Base-by-base conservation (phyloP, 2,888 invertebrate genomes). In the Protula sp. region DNA sequence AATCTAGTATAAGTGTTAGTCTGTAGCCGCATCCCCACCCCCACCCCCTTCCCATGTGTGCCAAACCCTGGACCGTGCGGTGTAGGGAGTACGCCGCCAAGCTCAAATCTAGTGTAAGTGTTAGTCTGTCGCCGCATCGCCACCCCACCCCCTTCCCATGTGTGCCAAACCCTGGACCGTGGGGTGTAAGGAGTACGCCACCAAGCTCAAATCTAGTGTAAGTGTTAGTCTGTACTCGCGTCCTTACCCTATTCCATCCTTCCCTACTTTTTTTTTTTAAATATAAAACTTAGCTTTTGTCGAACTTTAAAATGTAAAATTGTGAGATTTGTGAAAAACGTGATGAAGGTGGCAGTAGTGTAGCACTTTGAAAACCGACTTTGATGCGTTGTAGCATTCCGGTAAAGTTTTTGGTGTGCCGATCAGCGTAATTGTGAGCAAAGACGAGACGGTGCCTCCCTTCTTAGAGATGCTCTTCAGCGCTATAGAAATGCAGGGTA, bases 31-130 rank as follows among this genome's bases (percentile, higher is more conserved):
- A n/a, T n/a, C n/a, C n/a, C 83, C 92, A 90, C 81, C 85, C 94
- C 69, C 93, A 92, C 1, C 92, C 93, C 75, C 95, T 95, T 83
- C 94, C 92, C 81, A 94, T 93, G 82, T 95, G 95, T 81, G 91
- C 91, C 77, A 85, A 85, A 67, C 90, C 89, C 83, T 88, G 90
- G 14, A 72, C 67, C 24, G 71, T 72, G 31, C 65, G 69, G 9
- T 82, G 82, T 65, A 71, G 72, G 61, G 74, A 74, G n/a, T n/a
- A n/a, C 31, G 63, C 63, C 47, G 38, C 48, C 27, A 26, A 55
- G 30, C 27, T 55, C 27, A 55, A 55, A 26, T 38, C 24, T 26
- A 27, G n/a, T 19, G 24, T 28, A 9, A 50, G 9, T 50, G 51
- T 22, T 19, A 9, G 5, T 50, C n/a, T 22, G 9, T 22, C 5